Conservation (phyloP, 2,113 vertebrate genomes). For the Dromiciops gliroides region DNA sequence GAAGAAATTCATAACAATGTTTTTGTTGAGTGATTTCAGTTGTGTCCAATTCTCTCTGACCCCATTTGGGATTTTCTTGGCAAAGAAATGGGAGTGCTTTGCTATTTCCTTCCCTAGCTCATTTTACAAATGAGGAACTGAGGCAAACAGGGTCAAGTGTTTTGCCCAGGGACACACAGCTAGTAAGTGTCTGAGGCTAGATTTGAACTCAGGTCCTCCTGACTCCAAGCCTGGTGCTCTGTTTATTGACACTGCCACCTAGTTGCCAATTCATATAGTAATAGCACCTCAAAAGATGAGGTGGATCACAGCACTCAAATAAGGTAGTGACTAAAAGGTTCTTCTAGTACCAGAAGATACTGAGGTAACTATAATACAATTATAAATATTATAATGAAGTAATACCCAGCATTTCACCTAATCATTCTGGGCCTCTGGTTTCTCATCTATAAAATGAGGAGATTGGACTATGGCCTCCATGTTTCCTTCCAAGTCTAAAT, state of each 20-base stretch:
- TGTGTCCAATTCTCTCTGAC: background rate
- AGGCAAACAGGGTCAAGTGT: too few relatives aligned
- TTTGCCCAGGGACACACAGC: background rate
- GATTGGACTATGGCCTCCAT: too few relatives aligned
- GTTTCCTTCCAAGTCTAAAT: too few relatives aligned
- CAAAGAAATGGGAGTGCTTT: background rate
- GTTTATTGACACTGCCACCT: background rate
- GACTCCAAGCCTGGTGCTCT: background rate
- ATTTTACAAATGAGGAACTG: too few relatives aligned
- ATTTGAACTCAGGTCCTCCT: background rate
- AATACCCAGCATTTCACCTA: too few relatives aligned
- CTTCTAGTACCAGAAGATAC: rapidly evolving
- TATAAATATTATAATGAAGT: background rate
- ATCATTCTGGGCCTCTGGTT: too few relatives aligned
- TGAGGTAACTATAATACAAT: background rate
- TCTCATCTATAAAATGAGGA: too few relatives aligned
- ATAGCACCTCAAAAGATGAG: background rate
- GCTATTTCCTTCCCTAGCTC: background rate
- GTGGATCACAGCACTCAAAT: background rate
- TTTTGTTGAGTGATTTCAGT: background rate
- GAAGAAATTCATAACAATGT: background rate
- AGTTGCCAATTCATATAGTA: background rate
- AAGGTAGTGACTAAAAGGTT: too few relatives aligned
- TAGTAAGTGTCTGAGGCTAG: background rate
- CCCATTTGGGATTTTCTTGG: background rate